Conservation (phyloP, 2,888 invertebrate species). For the Andrena marginata region DNA sequence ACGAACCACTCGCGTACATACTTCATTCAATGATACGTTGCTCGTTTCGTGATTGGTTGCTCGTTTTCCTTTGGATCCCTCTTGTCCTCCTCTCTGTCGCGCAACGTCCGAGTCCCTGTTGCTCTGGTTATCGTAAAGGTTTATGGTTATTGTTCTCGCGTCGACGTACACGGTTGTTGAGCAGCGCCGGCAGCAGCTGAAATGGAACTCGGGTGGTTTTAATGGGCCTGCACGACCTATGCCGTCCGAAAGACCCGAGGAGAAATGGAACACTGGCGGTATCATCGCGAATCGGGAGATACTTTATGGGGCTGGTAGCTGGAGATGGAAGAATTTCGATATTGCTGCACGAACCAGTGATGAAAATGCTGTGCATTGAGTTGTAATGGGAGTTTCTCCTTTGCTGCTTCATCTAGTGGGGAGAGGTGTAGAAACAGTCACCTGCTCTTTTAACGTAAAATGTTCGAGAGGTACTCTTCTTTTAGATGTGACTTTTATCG, state of each 20-base stretch:
- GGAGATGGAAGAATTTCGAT: neutral
- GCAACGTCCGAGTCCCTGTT: conserved; percentile 17
- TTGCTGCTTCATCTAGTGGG: too few relatives aligned
- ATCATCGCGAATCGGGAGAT: conserved; percentile 18
- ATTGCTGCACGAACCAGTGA: conserved; percentile 2
- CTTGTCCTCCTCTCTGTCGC: conserved; percentile 24
- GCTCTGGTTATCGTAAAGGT: conserved; percentile 64
- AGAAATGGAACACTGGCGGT: conserved; percentile 47
- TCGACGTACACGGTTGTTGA: conserved; percentile 70
- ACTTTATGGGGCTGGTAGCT: neutral
- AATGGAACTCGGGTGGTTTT: conserved; percentile 51
- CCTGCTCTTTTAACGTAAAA: too few relatives aligned
- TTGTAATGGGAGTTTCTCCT: too few relatives aligned
- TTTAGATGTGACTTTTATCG: too few relatives aligned
- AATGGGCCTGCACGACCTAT: conserved; percentile 45
- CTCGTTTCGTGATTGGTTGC: conserved; percentile 2
- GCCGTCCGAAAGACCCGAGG: conserved; percentile 12
- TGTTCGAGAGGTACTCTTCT: too few relatives aligned
- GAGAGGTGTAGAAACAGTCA: too few relatives aligned
- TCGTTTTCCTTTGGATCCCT: neutral
- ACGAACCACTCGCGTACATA: conserved; percentile 1
- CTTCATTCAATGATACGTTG: conserved; percentile 48
- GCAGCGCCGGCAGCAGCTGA: conserved; percentile 63
- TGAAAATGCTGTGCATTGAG: neutral
- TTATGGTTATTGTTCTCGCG: conserved; percentile 71